phyloP scores from a whole-genome alignment of 2,888 invertebrate genomes.

The Melanophora roralis region DNA sequence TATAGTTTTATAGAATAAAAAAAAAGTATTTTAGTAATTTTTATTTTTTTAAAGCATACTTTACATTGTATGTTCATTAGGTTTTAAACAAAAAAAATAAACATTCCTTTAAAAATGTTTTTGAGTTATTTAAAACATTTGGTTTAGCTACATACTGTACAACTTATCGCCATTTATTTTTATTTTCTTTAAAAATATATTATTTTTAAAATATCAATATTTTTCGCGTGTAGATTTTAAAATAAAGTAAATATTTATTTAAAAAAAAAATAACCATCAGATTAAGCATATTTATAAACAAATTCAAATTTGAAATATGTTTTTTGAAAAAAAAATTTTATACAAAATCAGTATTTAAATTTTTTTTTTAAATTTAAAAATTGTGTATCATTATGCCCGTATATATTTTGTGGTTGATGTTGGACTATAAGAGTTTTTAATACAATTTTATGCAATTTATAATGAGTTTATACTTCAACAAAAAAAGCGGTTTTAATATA shows the following conservation, averaged over 20 bases:
- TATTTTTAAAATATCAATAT: neutral
- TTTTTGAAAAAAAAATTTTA: no score
- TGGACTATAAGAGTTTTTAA: no score
- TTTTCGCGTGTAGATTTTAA: neutral
- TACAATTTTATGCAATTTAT: no score
- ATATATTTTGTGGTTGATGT: no score
- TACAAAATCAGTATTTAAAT: no score
- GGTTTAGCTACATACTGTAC: neutral
- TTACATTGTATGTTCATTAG: neutral
- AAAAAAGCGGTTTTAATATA: no score
- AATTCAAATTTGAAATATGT: no score
- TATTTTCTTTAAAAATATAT: neutral
- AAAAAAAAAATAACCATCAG: no score
- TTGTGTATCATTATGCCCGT: no score
- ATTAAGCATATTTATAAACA: no score
- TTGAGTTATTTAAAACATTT: neutral
- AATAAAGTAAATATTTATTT: neutral
- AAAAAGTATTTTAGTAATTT: neutral
- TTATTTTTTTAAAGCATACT: neutral
- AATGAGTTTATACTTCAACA: no score
- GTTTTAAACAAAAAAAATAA: neutral
- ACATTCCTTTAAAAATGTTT: neutral
- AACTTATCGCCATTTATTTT: conserved; percentile 2
- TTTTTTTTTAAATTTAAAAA: no score
- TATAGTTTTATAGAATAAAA: neutral